Percentiles rank a stretch among this genome's conserved stretches.
Conservation (phyloP, 2,797 vertebrate genomes). For the Sciaenops ocellatus region DNA sequence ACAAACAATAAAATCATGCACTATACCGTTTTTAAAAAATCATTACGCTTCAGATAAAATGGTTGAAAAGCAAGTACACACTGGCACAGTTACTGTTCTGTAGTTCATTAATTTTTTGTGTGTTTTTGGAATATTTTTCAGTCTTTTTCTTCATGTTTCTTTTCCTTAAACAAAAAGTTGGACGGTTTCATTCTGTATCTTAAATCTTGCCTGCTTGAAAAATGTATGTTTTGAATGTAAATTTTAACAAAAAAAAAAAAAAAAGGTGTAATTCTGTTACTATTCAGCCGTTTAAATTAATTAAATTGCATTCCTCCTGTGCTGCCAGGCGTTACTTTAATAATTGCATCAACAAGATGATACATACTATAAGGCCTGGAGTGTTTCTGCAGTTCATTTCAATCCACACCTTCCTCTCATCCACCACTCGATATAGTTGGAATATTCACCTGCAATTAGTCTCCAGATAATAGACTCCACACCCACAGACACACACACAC, state of each 20-base stretch:
- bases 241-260: slow-evolving; percentile 53
- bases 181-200: slow-evolving; percentile 49
- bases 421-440: slow-evolving; percentile 85
- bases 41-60: slow-evolving; percentile 41
- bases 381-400: slow-evolving; percentile 93
- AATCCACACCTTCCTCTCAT: slow-evolving; percentile 83
- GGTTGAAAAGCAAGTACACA: slow-evolving; percentile 50
- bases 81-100: slow-evolving; percentile 41
- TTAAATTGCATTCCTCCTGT: slow-evolving; percentile 92
- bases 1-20: slow-evolving; percentile 65
- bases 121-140: slow-evolving; percentile 31
- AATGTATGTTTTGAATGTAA: slow-evolving; percentile 78
- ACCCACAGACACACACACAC: neutral
- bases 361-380: slow-evolving; percentile 91
- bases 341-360: slow-evolving; percentile 94
- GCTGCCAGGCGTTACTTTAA: slow-evolving; percentile 92
- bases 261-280: slow-evolving; percentile 85
- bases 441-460: slow-evolving; percentile 90
- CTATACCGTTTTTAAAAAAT: slow-evolving; percentile 41
- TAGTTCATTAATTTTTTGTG: slow-evolving; percentile 46
- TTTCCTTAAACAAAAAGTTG: slow-evolving; percentile 4
- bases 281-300: slow-evolving; percentile 92
- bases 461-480: slow-evolving; percentile 87
- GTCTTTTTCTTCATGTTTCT: slow-evolving; percentile 16
- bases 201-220: slow-evolving; percentile 17